These are phyloP conservation scores for Crotalus horridus DNA, from an alignment of 2,113 vertebrate genomes.

Conservation along the genomic window DNA sequence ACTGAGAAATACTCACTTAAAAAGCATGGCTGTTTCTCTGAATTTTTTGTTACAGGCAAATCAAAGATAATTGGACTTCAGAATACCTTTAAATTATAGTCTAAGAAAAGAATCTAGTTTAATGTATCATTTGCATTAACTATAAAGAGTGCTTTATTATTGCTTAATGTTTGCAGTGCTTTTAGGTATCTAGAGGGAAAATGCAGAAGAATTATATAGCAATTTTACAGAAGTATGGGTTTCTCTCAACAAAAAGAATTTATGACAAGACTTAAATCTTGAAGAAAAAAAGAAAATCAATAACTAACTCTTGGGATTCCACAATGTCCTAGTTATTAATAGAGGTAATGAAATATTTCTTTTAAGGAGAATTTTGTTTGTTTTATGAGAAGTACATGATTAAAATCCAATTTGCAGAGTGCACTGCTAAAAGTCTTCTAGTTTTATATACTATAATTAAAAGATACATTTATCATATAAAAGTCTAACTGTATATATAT, in stretches of 20 bases:
- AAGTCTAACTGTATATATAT: not conserved
- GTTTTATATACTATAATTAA: conserved; percentile 12
- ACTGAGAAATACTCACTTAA: conserved; percentile 58
- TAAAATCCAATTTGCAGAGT: conserved; percentile 1
- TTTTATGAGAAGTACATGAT: conserved; percentile 40
- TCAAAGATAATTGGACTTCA: conserved; percentile 71
- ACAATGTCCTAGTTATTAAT: conserved; percentile 52
- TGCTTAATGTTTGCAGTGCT: conserved; percentile 60
- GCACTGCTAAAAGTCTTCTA: conserved; percentile 29
- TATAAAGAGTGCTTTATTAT: conserved; percentile 60
- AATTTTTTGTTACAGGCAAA: conserved; percentile 64
- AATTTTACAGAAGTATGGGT: conserved; percentile 39
- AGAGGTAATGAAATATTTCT: conserved; percentile 46
- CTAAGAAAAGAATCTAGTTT: conserved; percentile 60
- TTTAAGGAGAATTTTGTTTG: conserved; percentile 41
- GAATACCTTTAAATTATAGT: conserved; percentile 70
- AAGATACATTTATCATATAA: not conserved
- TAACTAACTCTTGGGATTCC: conserved; percentile 34
- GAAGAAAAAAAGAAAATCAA: conserved; percentile 54
- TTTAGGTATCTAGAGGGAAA: conserved; percentile 35
- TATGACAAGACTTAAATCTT: conserved; percentile 51
- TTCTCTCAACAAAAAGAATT: conserved; percentile 46
- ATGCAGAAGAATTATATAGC: conserved; percentile 47
- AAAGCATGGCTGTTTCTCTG: conserved; percentile 63
- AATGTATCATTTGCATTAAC: conserved; percentile 67